These are phyloP conservation scores for Epizoanthus scotinus DNA, from an alignment of 92 coral and sea anemone genomes.

Conservation along the genomic window DNA sequence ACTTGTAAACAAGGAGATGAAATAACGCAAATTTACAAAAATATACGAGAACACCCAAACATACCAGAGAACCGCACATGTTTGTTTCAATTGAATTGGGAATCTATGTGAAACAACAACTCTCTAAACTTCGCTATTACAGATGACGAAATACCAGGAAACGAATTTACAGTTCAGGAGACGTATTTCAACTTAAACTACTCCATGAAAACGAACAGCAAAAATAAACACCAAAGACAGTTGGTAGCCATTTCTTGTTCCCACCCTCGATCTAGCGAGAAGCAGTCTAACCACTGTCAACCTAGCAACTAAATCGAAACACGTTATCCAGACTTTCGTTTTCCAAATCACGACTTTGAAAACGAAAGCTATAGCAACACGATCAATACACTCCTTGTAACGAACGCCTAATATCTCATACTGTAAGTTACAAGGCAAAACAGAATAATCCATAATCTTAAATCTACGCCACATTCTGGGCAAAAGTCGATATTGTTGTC, in stretches of 20 bases:
- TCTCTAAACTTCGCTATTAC: background rate
- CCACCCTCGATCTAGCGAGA: background rate
- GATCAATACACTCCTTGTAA: background rate
- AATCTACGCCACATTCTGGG: no score
- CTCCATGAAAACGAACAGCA: background rate
- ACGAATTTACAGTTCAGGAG: background rate
- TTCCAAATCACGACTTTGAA: slow-evolving; percentile 13
- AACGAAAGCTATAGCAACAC: background rate
- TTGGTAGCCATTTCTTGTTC: slow-evolving; percentile 11
- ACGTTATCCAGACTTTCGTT: background rate
- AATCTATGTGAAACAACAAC: no score
- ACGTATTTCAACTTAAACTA: background rate
- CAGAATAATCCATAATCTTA: no score
- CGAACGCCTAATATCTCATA: background rate
- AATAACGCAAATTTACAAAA: background rate
- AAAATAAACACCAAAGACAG: background rate
- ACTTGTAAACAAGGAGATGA: slow-evolving; percentile 12
- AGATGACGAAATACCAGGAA: background rate
- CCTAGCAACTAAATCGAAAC: slow-evolving; percentile 9
- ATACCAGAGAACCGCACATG: no score
- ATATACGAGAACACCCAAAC: background rate
- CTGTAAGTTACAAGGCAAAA: no score
- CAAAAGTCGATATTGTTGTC: no score
- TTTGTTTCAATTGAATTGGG: no score
- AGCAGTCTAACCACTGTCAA: background rate